These are phyloP conservation scores for Cephus cinctus DNA, from an alignment of 1,140 invertebrate species.

Conservation along the genomic window DNA sequence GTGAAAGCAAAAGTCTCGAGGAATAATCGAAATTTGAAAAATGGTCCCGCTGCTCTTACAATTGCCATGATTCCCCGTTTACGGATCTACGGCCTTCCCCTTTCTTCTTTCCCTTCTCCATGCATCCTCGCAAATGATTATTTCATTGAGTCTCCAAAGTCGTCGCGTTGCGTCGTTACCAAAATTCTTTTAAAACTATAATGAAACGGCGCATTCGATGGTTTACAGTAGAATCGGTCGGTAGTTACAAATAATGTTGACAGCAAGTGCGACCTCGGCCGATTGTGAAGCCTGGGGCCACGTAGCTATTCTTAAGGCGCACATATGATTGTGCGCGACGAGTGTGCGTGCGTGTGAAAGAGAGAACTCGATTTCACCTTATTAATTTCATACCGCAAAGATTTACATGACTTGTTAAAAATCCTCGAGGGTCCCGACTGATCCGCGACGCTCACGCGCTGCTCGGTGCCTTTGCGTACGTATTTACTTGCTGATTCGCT, in stretches of 20 bases:
- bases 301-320: constrained; percentile 2
- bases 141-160: too few relatives aligned
- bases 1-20: too few relatives aligned
- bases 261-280: constrained; percentile 11
- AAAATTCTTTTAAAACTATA: constrained; percentile 12
- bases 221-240: constrained; percentile 4
- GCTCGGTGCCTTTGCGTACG: constrained; percentile 17
- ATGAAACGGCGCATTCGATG: constrained; percentile 12
- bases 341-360: constrained; percentile 12
- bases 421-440: not conserved
- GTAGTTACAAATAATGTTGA: constrained; percentile 21
- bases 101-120: too few relatives aligned
- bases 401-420: constrained; percentile 29
- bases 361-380: constrained; percentile 32
- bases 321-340: constrained; percentile 19
- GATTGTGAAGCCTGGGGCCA: constrained; percentile 16
- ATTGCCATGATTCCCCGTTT: too few relatives aligned
- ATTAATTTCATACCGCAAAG: constrained; percentile 28
- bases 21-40: too few relatives aligned
- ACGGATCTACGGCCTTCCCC: too few relatives aligned
- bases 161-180: too few relatives aligned
- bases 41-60: too few relatives aligned
- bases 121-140: too few relatives aligned
- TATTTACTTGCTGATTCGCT: constrained; percentile 12
- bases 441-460: constrained; percentile 17